Conservation (phyloP, 1,140 invertebrate species). For the Pygmarrhopalites habei region DNA sequence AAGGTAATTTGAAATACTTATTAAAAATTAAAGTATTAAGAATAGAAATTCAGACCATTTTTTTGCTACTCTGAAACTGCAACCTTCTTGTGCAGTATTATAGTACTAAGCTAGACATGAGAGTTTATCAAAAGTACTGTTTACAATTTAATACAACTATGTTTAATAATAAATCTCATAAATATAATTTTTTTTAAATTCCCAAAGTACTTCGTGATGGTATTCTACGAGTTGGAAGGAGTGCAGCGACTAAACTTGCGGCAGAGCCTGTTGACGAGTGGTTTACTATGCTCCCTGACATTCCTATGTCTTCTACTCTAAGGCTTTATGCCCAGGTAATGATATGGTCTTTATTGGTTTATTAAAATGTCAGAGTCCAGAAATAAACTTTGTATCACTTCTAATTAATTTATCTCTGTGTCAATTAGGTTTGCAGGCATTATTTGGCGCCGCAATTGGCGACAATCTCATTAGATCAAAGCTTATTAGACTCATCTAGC, state of each 20-base stretch:
- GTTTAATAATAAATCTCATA: no score
- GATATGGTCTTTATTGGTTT: not conserved
- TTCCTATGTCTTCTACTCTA: slow-evolving; percentile 68
- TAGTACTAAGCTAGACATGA: no score
- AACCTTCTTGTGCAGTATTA: no score
- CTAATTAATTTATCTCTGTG: no score
- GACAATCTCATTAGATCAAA: slow-evolving; percentile 69
- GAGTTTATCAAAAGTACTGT: no score
- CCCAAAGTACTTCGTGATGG: slow-evolving; percentile 76
- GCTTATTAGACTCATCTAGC: slow-evolving; percentile 62
- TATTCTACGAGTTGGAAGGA: slow-evolving; percentile 75
- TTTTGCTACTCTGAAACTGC: no score
- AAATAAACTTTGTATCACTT: not conserved
- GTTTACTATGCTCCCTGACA: slow-evolving; percentile 76
- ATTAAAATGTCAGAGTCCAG: not conserved
- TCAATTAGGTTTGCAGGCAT: slow-evolving; percentile 56
- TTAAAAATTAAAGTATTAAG: no score
- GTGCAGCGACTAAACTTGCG: slow-evolving; percentile 52
- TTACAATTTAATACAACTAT: no score
- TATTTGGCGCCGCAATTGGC: slow-evolving; percentile 73
- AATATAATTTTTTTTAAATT: no score
- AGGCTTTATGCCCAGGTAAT: slow-evolving; percentile 76
- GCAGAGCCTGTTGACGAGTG: slow-evolving; percentile 79
- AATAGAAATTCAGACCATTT: no score
- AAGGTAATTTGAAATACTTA: no score